Percentiles rank a stretch among this genome's conserved stretches.
Evolutionary conservation across 1,140 invertebrate species (phyloP).

Genomic region (Drosophila fuyamai): DNA sequence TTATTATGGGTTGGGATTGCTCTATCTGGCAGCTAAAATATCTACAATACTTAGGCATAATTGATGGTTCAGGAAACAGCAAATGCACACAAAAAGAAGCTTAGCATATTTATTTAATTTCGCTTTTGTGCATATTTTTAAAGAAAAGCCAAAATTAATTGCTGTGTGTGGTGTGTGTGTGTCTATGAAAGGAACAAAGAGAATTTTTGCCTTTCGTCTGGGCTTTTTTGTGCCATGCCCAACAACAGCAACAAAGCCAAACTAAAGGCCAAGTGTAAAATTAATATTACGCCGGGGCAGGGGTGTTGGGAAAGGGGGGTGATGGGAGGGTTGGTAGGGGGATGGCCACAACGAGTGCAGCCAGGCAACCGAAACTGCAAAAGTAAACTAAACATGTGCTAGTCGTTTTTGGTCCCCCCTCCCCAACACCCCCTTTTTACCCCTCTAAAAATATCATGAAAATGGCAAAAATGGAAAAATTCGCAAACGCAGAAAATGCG

Average conservation of each 20-base stretch:
- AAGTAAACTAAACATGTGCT: constrained; percentile 81
- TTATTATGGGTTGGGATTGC: constrained; percentile 16
- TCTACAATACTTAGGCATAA: constrained; percentile 68
- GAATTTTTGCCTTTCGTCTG: constrained; percentile 55
- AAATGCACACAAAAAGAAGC: constrained; percentile 41
- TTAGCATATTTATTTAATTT: constrained; percentile 80
- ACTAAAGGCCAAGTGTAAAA: constrained; percentile 83
- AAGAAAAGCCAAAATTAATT: constrained; percentile 75
- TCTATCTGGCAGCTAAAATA: constrained; percentile 37
- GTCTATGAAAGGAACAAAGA: constrained; percentile 52
- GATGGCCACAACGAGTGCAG: constrained; percentile 55
- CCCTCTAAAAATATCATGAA: constrained; percentile 75
- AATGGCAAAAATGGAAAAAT: constrained; percentile 81
- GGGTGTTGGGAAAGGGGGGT: neutral
- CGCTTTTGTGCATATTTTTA: constrained; percentile 70
- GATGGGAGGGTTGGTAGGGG: neutral
- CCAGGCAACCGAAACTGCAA: constrained; percentile 81
- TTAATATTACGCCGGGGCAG: constrained; percentile 67
- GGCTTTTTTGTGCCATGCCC: constrained; percentile 59
- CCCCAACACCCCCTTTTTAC: constrained; percentile 21
- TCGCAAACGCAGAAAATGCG: constrained; percentile 77
- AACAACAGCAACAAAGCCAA: constrained; percentile 49
- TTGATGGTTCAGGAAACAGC: constrained; percentile 75
- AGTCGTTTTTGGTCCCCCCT: constrained; percentile 62
- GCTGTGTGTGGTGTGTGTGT: constrained; percentile 41